These are phyloP conservation scores for Brachionus manjavacas DNA, from an alignment of 1,140 invertebrate genomes.

Conservation along the genomic window DNA sequence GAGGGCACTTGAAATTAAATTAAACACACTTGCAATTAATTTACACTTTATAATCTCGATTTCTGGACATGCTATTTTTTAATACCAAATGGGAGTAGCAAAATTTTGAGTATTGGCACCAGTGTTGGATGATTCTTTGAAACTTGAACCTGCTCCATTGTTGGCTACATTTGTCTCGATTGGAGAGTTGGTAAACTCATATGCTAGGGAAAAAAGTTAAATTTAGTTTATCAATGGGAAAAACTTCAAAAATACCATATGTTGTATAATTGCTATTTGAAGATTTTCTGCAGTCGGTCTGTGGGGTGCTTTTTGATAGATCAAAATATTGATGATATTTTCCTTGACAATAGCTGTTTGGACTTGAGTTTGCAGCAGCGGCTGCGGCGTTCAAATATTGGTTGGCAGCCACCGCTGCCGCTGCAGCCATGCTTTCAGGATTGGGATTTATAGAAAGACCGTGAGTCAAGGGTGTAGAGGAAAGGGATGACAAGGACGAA, in stretches of 20 bases:
- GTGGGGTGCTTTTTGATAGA: not conserved
- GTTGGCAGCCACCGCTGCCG: conserved; percentile 33
- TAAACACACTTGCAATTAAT: not conserved
- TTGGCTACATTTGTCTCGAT: not conserved
- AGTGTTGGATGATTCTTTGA: not conserved
- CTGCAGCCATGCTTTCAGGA: not conserved
- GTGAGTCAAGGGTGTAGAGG: not conserved
- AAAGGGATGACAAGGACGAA: not conserved
- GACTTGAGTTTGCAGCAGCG: not conserved
- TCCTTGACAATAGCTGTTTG: not conserved
- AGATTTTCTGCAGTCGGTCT: not conserved
- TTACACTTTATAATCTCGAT: not conserved
- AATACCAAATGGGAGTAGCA: conserved; percentile 32
- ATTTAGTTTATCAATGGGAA: not conserved
- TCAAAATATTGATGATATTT: conserved; percentile 41
- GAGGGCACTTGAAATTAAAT: not conserved
- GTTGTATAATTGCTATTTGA: not conserved
- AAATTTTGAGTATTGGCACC: conserved; percentile 1
- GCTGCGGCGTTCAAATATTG: conserved; percentile 26
- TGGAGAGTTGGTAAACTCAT: not conserved
- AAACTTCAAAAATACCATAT: not conserved
- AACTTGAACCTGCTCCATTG: not conserved
- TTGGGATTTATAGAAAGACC: not conserved
- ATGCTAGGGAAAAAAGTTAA: not conserved
- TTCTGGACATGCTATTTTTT: not conserved